phyloP scores from a whole-genome alignment of 1,140 invertebrate species.

The Anoplolepis gracilipes region DNA sequence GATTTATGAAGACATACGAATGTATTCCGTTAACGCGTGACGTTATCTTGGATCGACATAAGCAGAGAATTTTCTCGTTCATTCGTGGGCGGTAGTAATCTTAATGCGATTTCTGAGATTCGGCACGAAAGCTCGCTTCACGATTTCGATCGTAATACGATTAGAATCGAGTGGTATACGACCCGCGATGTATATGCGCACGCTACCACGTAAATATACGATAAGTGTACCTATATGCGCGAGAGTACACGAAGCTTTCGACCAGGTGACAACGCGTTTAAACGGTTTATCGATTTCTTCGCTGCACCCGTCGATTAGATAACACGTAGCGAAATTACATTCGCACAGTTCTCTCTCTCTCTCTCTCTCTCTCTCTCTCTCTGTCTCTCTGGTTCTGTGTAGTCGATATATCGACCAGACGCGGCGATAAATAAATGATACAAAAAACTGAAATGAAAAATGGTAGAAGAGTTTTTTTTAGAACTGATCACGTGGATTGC shows the following conservation, averaged over 20 bases:
- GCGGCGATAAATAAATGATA: conserved; percentile 29
- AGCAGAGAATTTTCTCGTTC: conserved; percentile 46
- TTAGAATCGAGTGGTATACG: conserved; percentile 69
- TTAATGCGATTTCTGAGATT: conserved; percentile 58
- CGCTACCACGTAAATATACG: conserved; percentile 29
- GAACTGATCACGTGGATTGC: neutral
- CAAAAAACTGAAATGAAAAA: conserved; percentile 10
- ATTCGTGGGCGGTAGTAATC: conserved; percentile 7
- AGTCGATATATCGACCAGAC: conserved; percentile 36
- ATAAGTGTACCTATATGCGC: neutral
- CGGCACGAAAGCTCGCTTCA: conserved; percentile 62
- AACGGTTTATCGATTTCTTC: conserved; percentile 61
- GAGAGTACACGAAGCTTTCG: conserved; percentile 31
- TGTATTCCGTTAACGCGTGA: conserved; percentile 57
- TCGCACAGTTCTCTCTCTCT: conserved; percentile 5
- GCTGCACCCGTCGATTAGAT: conserved; percentile 58
- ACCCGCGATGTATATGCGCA: conserved; percentile 50
- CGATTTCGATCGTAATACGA: conserved; percentile 73
- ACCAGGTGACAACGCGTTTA: conserved; percentile 48
- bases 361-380: no score
- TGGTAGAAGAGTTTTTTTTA: neutral
- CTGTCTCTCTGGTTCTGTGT: conserved; percentile 7
- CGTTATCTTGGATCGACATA: conserved; percentile 43
- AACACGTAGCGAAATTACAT: conserved; percentile 58
- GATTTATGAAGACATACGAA: conserved; percentile 58